phyloP scores from a whole-genome alignment of 2,113 vertebrate species.

The Geothlypis trichas region DNA sequence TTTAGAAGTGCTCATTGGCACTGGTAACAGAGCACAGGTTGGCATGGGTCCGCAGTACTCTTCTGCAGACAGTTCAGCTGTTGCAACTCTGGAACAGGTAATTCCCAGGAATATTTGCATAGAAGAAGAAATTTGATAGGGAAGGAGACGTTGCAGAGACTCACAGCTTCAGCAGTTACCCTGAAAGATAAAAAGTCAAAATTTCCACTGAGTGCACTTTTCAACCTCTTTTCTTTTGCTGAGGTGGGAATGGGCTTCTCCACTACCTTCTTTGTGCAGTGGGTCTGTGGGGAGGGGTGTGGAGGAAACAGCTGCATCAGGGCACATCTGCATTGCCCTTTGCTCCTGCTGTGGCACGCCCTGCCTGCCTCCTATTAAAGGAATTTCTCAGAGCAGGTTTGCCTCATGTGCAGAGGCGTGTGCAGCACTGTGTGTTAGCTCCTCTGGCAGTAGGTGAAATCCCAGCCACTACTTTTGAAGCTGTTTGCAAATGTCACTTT shows the following conservation, averaged over 20 bases:
- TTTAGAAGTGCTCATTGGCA: rapidly evolving
- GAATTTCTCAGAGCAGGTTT: background rate
- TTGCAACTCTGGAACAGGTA: background rate
- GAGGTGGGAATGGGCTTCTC: background rate
- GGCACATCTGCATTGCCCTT: background rate
- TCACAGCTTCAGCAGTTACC: background rate
- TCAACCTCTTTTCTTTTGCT: background rate
- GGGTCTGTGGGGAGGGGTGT: background rate
- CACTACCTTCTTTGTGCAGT: background rate
- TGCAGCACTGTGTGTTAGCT: background rate
- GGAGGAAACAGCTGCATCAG: background rate
- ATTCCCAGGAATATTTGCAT: background rate
- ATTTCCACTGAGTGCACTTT: background rate
- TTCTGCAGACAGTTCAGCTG: background rate
- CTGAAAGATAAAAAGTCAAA: background rate
- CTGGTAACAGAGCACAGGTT: background rate
- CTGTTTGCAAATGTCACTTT: background rate
- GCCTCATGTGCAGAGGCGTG: rapidly evolving
- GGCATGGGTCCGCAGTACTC: background rate
- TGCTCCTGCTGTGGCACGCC: rapidly evolving
- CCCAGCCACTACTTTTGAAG: background rate
- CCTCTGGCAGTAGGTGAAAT: background rate
- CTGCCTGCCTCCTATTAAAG: background rate
- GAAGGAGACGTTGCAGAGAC: background rate
- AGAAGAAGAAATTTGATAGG: background rate